Evolutionary conservation across 2,113 vertebrate species (phyloP).

Genomic region (Bothrops jararaca): DNA sequence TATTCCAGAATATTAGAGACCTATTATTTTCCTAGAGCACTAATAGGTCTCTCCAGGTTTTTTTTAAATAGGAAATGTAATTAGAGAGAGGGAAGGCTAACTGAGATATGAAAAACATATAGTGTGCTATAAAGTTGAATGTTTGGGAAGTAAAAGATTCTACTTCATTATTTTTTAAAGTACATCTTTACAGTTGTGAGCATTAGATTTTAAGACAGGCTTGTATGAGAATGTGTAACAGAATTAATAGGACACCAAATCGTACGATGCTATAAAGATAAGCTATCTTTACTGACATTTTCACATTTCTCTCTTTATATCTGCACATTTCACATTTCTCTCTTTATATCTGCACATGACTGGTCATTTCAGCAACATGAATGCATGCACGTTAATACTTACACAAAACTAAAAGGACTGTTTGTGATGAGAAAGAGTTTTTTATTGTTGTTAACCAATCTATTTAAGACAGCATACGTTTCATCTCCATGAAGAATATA

Average conservation of each 20-base stretch:
- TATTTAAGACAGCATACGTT: slow-evolving; percentile 74
- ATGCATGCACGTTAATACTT: slow-evolving; percentile 43
- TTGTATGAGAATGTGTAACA: neutral
- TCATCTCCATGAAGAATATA: slow-evolving; percentile 78
- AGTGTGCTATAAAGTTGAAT: neutral
- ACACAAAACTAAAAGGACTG: slow-evolving; percentile 83
- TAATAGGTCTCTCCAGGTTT: neutral
- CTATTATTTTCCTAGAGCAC: neutral
- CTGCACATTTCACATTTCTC: neutral
- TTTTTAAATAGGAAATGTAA: neutral
- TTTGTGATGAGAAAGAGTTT: slow-evolving; percentile 84
- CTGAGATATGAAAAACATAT: neutral
- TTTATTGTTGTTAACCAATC: slow-evolving; percentile 75
- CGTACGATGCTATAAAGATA: neutral
- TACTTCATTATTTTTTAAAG: neutral
- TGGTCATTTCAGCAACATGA: neutral
- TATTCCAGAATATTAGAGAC: neutral
- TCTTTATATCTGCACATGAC: neutral
- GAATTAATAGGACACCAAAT: neutral
- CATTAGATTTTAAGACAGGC: neutral
- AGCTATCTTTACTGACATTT: neutral
- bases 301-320: neutral
- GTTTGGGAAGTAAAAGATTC: neutral
- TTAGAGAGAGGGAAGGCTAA: neutral
- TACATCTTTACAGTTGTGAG: neutral